Base-by-base conservation (phyloP, 2,888 invertebrate genomes). In the Caenorhabditis macrosperma region DNA sequence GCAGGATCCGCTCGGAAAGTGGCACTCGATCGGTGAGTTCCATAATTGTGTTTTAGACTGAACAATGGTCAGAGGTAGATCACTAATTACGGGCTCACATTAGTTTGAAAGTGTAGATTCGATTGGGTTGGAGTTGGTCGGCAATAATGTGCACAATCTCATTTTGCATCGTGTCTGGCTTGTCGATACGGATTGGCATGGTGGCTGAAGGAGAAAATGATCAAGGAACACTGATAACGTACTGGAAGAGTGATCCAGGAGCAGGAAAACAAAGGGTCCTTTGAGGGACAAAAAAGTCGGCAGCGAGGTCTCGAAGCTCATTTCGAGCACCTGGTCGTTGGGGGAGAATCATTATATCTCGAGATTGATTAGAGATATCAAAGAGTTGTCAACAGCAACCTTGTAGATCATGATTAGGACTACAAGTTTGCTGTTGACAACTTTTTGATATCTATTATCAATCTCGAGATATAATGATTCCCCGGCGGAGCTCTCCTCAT, bases 151-250 rank as follows among this genome's bases (percentile, higher is more conserved):
- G 66, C 6, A 83, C 74, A n/a, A 46, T 22, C 54, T 83, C 83
- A 50, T 76, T 78, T 46, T 81, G 81, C 71, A 83, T 78, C 17
- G 83, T 78, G 44, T 83, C 83, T n/a, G 83, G 78, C 52, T 81
- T 83, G 33, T 83, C 78, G 33, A 83, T 59, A 4, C 20, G 30
- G 9, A 83, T 54, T 15, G 63, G 15, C 81, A 81, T 63, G 9
- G 3, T 63, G 9, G 12, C 69, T 69, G 41, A n/a, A n/a, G 24
- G 50, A 63, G 9, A 1, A 30, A 24, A 5, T 12, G 57, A 22
- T 55, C n/a, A n/a, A n/a, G n/a, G n/a, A n/a, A n/a, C n/a, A n/a
- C n/a, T n/a, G n/a, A n/a, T n/a, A n/a, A n/a, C n/a, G n/a, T n/a
- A n/a, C n/a, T n/a, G n/a, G n/a, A n/a, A n/a, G n/a, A n/a, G n/a